phyloP scores from a whole-genome alignment of 2,888 invertebrate genomes.

The Erebia aethiops region DNA sequence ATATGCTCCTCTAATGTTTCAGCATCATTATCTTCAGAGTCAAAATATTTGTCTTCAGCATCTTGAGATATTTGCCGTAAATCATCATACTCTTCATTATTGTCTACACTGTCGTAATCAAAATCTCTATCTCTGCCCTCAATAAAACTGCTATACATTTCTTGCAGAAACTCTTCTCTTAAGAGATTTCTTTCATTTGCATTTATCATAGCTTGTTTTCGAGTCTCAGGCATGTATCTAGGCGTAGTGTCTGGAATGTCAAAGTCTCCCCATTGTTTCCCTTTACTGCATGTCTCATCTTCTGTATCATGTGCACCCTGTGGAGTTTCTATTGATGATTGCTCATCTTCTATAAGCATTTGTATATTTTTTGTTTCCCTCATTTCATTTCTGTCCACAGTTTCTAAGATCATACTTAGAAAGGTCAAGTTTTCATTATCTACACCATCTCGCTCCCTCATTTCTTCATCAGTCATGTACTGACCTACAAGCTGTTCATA shows the following conservation, averaged over 20 bases:
- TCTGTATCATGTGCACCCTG: slow-evolving; percentile 35
- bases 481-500: slow-evolving; percentile 96
- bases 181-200: slow-evolving; percentile 86
- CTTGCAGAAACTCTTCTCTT: slow-evolving; percentile 90
- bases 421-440: slow-evolving; percentile 84
- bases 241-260: slow-evolving; percentile 68
- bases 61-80: slow-evolving; percentile 87
- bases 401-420: slow-evolving; percentile 90
- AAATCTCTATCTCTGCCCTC: slow-evolving; percentile 91
- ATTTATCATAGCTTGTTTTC: slow-evolving; percentile 70
- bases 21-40: slow-evolving; percentile 88
- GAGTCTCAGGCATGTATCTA: slow-evolving; percentile 56
- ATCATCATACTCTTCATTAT: slow-evolving; percentile 91
- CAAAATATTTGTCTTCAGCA: slow-evolving; percentile 95
- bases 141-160: slow-evolving; percentile 93
- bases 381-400: slow-evolving; percentile 88
- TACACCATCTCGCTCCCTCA: slow-evolving; percentile 84
- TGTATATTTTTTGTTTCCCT: slow-evolving; percentile 85
- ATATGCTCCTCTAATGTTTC: slow-evolving; percentile 70
- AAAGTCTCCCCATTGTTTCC: slow-evolving; percentile 82
- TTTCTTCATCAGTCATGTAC: slow-evolving; percentile 91
- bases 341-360: slow-evolving; percentile 82
- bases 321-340: slow-evolving; percentile 50
- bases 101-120: slow-evolving; percentile 92
- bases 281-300: slow-evolving; percentile 39